phyloP scores from a whole-genome alignment of 2,797 vertebrate genomes.

The Oreochromis mossambicus region DNA sequence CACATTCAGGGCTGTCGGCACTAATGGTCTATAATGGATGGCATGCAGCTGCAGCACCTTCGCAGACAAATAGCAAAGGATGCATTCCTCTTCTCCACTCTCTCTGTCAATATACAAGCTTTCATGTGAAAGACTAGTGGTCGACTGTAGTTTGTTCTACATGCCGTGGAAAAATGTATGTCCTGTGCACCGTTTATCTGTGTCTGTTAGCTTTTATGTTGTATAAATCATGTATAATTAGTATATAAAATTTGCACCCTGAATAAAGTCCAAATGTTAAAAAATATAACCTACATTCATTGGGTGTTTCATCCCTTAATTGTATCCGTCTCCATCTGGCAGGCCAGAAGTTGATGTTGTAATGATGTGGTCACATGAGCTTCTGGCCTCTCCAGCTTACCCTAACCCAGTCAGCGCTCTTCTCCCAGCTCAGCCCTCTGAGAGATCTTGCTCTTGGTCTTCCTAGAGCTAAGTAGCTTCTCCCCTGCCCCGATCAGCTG shows the following conservation, averaged over 20 bases:
- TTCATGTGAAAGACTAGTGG: neutral
- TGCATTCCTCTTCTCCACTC: constrained; percentile 3
- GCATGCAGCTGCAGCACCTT: constrained; percentile 22
- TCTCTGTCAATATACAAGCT: constrained; percentile 12
- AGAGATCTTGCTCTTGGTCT: neutral
- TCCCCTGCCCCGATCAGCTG: neutral
- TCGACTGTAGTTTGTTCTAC: neutral
- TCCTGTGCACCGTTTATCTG: neutral
- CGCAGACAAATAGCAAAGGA: constrained; percentile 16
- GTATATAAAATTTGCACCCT: neutral
- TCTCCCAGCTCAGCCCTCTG: neutral
- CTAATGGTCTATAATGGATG: constrained; percentile 56
- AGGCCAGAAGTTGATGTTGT: neutral
- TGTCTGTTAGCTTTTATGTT: neutral
- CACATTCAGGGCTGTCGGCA: constrained; percentile 12
- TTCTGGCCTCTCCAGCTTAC: neutral
- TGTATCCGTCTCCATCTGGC: neutral
- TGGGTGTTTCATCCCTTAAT: neutral
- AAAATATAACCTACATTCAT: neutral
- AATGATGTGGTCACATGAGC: neutral
- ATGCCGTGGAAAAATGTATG: neutral
- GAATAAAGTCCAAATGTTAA: neutral
- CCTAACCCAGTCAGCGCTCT: neutral
- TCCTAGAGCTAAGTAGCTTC: neutral
- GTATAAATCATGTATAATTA: neutral